A percentile compares a stretch with the other conserved stretches of the same genome.
phyloP scores from a whole-genome alignment of 2,888 invertebrate genomes.

The Philereme vetulata region DNA sequence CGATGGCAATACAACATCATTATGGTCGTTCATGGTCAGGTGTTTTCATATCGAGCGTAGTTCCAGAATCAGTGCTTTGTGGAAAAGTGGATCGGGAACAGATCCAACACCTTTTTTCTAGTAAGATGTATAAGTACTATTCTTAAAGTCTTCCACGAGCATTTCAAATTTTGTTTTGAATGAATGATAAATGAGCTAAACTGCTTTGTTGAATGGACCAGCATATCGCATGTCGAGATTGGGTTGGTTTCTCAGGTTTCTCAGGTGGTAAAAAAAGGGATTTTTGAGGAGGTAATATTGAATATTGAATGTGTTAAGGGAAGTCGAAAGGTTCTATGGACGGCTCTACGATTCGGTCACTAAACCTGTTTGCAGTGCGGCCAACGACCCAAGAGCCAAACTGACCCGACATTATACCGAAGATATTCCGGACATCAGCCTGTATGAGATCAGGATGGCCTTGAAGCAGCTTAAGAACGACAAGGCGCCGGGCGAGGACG shows the following conservation, averaged over 20 bases:
- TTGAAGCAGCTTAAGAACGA: too few species aligned
- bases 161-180: slow-evolving; percentile 48
- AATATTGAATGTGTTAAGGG: too few species aligned
- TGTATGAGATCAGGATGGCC: too few species aligned
- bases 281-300: slow-evolving; percentile 41
- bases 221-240: slow-evolving; percentile 44
- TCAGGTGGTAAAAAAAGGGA: slow-evolving; percentile 35
- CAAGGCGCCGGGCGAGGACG: too few species aligned
- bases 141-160: slow-evolving; percentile 48
- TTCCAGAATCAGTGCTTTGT: slow-evolving; percentile 39
- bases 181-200: slow-evolving; percentile 47
- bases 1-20: slow-evolving; percentile 50
- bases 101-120: slow-evolving; percentile 48
- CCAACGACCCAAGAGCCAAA: too few species aligned
- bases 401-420: too few species aligned
- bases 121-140: slow-evolving; percentile 46
- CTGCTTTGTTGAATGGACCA: slow-evolving; percentile 38
- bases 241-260: slow-evolving; percentile 29
- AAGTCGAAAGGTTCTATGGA: too few species aligned
- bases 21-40: slow-evolving; percentile 35
- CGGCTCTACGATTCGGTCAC: too few species aligned
- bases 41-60: slow-evolving; percentile 45
- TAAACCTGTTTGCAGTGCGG: too few species aligned
- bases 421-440: too few species aligned
- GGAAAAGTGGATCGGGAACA: slow-evolving; percentile 47